Evolutionary conservation across 2,797 vertebrate species (phyloP).

Genomic region (Melanogrammus aeglefinus): DNA sequence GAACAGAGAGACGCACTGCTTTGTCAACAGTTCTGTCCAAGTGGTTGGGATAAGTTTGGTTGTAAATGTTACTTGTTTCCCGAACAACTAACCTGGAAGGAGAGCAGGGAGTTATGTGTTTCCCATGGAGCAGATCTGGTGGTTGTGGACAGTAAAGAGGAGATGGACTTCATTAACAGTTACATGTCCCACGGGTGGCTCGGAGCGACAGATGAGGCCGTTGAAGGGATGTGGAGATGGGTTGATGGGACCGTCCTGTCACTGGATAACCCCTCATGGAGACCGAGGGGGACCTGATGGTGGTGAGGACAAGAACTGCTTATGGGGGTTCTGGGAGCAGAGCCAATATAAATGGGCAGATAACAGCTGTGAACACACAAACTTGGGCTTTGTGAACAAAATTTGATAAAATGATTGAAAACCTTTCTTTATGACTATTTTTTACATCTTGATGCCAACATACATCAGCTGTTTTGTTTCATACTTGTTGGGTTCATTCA

Average conservation of each 20-base stretch:
- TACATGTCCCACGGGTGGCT: not conserved
- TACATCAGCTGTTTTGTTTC: not conserved
- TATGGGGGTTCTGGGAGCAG: rapidly evolving
- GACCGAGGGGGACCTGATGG: not conserved
- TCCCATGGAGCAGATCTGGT: not conserved
- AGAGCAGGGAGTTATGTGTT: not conserved
- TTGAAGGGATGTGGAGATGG: not conserved
- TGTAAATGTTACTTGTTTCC: not conserved
- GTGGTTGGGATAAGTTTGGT: not conserved
- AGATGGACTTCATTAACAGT: not conserved
- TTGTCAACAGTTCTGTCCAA: not conserved
- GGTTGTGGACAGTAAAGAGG: not conserved
- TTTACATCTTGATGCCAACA: not conserved
- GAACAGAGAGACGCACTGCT: not conserved
- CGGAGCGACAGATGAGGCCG: not conserved
- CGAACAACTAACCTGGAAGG: not conserved
- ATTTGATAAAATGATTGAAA: not conserved
- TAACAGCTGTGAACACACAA: not conserved
- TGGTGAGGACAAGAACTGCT: not conserved
- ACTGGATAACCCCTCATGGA: not conserved
- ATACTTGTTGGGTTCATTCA: not conserved
- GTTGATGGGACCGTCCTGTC: conserved; percentile 1
- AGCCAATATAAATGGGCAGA: not conserved
- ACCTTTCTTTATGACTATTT: not conserved
- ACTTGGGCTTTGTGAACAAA: not conserved